These are phyloP conservation scores for Oncorhynchus gorbuscha DNA, from an alignment of 2,113 vertebrate species.

Conservation along the genomic window DNA sequence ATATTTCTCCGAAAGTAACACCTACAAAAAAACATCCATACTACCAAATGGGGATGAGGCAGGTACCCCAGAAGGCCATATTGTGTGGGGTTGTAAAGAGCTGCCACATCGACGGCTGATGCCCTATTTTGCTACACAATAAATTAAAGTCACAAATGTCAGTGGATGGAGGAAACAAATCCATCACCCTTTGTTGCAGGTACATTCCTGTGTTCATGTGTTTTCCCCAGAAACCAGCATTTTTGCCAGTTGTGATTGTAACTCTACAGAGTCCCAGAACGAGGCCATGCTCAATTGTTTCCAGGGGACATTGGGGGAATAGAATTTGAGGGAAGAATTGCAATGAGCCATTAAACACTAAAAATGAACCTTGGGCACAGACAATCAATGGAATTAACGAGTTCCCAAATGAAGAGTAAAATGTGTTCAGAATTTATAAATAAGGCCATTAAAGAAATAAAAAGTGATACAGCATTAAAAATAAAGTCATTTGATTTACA, in stretches of 20 bases:
- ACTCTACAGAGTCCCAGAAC: too few relatives aligned
- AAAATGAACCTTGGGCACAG: background rate
- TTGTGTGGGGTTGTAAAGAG: constrained; percentile 7
- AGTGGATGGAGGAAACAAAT: constrained; percentile 53
- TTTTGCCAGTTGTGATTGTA: constrained; percentile 51
- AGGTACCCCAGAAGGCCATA: constrained; percentile 26
- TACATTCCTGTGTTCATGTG: constrained; percentile 69
- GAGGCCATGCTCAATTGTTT: background rate
- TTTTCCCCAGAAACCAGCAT: constrained; percentile 73
- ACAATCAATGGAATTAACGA: background rate
- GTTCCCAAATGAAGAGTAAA: constrained; percentile 62
- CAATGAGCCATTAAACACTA: background rate
- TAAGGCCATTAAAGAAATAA: background rate
- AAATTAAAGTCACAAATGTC: constrained; percentile 58
- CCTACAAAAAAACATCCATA: constrained; percentile 1
- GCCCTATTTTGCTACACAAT: constrained; percentile 38
- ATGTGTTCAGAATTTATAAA: background rate
- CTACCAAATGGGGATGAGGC: constrained; percentile 24
- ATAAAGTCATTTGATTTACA: background rate
- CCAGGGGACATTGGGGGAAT: background rate
- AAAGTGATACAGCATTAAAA: background rate
- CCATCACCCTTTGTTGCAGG: constrained; percentile 68
- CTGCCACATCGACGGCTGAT: constrained; percentile 26
- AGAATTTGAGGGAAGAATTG: background rate
- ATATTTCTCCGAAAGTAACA: background rate